phyloP scores from a whole-genome alignment of 1,140 invertebrate genomes.

The Berghia stephanieae region DNA sequence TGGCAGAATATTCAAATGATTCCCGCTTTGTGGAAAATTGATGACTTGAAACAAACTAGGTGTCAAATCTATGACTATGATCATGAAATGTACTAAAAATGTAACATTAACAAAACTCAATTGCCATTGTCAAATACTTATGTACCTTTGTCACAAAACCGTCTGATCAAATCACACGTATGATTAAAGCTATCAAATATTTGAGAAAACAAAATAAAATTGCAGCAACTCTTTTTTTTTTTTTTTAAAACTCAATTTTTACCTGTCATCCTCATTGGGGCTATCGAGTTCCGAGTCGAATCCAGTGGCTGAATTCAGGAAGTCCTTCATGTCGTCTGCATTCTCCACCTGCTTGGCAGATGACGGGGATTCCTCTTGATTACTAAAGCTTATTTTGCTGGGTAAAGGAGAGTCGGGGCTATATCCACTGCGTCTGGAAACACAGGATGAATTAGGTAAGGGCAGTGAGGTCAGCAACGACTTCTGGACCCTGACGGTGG shows the following conservation, averaged over 20 bases:
- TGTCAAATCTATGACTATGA: constrained; percentile 11
- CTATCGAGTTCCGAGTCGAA: constrained; percentile 29
- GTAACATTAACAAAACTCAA: background rate
- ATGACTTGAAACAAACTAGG: too few relatives aligned
- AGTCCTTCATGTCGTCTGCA: constrained; percentile 31
- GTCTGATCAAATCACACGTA: background rate
- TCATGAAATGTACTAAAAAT: background rate
- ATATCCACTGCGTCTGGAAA: background rate
- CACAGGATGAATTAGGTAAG: too few relatives aligned
- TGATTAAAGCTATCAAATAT: background rate
- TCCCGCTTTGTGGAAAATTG: too few relatives aligned
- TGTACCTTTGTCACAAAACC: background rate
- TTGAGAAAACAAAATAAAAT: background rate
- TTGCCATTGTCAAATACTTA: background rate
- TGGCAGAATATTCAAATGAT: too few relatives aligned
- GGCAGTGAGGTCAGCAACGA: too few relatives aligned
- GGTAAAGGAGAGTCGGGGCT: background rate
- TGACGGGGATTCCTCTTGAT: background rate
- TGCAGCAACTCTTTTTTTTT: too few relatives aligned
- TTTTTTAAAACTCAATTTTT: background rate
- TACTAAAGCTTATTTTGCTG: background rate
- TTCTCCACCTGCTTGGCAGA: background rate
- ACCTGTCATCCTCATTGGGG: constrained; percentile 30
- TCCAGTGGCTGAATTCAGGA: constrained; percentile 28
- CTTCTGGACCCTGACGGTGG: constrained; percentile 5